phyloP scores from a whole-genome alignment of 2,888 invertebrate species.

The Hermaeophaga mercurialis region DNA sequence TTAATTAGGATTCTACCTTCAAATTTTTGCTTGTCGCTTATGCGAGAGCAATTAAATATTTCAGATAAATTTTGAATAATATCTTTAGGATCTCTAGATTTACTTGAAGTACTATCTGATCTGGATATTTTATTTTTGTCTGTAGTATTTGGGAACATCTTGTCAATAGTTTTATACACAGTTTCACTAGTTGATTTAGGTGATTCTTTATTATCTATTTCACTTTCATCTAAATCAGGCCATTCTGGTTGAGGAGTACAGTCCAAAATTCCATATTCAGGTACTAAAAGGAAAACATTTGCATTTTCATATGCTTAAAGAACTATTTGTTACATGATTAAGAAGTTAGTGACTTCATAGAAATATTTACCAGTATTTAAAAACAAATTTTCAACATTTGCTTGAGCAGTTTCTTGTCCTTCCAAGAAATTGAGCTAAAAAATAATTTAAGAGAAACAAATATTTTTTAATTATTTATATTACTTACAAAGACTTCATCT shows the following conservation, averaged over 20 bases:
- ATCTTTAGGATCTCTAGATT: slow-evolving; percentile 31
- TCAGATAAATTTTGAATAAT: slow-evolving; percentile 36
- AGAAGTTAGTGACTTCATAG: too few species aligned
- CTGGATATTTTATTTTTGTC: slow-evolving; percentile 13
- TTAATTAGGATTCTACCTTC: slow-evolving; percentile 33
- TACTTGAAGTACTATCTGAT: slow-evolving; percentile 14
- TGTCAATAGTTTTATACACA: slow-evolving; percentile 38
- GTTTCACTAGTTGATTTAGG: slow-evolving; percentile 29
- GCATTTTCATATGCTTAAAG: too few species aligned
- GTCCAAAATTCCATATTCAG: slow-evolving; percentile 26
- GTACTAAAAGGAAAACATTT: slow-evolving; percentile 4
- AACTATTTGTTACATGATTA: too few species aligned
- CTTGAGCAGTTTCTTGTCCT: too few species aligned
- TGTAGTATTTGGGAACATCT: slow-evolving; percentile 24
- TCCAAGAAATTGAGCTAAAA: too few species aligned
- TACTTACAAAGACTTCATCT: slow-evolving; percentile 23
- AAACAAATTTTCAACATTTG: too few species aligned
- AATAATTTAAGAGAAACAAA: background rate
- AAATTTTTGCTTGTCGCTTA: slow-evolving; percentile 33
- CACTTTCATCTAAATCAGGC: slow-evolving; percentile 33
- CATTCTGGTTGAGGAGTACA: slow-evolving; percentile 37
- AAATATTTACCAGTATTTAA: background rate
- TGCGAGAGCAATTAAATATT: slow-evolving; percentile 31
- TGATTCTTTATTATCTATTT: slow-evolving; percentile 26
- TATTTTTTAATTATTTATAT: slow-evolving; percentile 12